Evolutionary conservation across 2,888 invertebrate species (phyloP), one percentile per base, ranked within the genome.

Genomic region (Anthophora plumipes): DNA sequence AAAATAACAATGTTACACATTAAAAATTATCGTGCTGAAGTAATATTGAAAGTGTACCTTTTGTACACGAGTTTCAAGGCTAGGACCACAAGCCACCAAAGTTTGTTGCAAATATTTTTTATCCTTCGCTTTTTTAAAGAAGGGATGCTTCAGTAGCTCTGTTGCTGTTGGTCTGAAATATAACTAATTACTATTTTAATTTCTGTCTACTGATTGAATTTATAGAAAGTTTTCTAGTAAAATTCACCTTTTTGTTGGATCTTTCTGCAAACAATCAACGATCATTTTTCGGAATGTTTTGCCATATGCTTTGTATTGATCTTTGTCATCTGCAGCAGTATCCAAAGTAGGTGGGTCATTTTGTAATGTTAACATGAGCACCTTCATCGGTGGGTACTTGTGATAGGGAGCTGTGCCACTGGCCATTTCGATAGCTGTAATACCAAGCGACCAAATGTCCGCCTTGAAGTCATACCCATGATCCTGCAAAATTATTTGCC

Each of bases 381-480:
- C 98, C 94, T 99, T 99, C 99, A 99, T 99, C 0, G 99, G 99
- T 46, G 99, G 99, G 93, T 98, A 99, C 93, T 98, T 99, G 93
- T 99, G 99, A 93, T 99, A 99, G 0, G 99, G 99, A 0, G 99
- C 99, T 0, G 99, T 99, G 17, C 98, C 98, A 1, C 98, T 98
- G 0, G 99, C 99, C 96, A 99, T 97, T 94, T 99, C 99, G 88
- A 99, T 99, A 0, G 99, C 99, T 0, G 99, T 99, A 85, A 99
- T 99, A 37, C 98, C 98, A 91, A 99, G 96, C 89, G 98, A 96
- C 98, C 98, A 97, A 88, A 97, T 97, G 91, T 97, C 97, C 3
- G 99, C 99, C 94, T 99, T 99, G 94, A 98, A 99, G 94, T 99
- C 99, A 92, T 99, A 99, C 1, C 99, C 99, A 92, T 98, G 97